Conservation (phyloP, 2,888 invertebrate species). For the Petrophora chlorosata region DNA sequence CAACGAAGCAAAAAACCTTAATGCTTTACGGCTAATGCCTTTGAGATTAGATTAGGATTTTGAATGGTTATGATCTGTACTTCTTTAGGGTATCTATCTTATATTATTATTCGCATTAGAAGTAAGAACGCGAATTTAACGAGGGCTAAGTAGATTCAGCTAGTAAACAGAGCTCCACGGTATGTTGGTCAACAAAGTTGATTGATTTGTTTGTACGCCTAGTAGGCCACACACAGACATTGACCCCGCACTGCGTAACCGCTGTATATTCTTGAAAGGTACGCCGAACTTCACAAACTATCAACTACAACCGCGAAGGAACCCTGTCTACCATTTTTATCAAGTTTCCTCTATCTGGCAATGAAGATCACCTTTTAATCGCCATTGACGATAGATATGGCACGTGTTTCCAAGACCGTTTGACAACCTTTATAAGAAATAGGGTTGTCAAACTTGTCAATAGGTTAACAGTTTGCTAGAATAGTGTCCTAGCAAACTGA, state of each 20-base stretch:
- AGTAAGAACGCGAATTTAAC: no score
- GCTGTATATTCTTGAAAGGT: constrained; percentile 31
- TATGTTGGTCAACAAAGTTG: background rate
- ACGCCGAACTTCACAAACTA: constrained; percentile 28
- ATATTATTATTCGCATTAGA: no score
- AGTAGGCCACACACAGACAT: constrained; percentile 38
- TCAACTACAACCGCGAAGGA: constrained; percentile 3
- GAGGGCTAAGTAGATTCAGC: no score
- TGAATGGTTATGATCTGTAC: no score
- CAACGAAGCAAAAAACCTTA: no score
- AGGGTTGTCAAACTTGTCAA: constrained; percentile 11
- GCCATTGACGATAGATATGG: constrained; percentile 1
- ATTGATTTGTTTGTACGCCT: constrained; percentile 12
- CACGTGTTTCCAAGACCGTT: constrained; percentile 1
- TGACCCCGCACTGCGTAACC: constrained; percentile 37
- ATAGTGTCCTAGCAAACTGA: background rate
- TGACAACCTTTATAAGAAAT: constrained; percentile 1
- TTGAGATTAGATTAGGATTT: no score
- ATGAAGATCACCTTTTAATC: background rate
- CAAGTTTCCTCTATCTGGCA: constrained; percentile 3
- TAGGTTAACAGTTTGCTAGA: no score
- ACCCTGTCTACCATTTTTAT: constrained; percentile 2
- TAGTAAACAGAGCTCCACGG: no score
- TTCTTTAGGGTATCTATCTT: no score
- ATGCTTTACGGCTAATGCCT: no score